A percentile compares a stretch with the other conserved stretches of the same genome.
Evolutionary conservation across 1,140 invertebrate genomes (phyloP).

Genomic region (Pseudomyrmex sp.): DNA sequence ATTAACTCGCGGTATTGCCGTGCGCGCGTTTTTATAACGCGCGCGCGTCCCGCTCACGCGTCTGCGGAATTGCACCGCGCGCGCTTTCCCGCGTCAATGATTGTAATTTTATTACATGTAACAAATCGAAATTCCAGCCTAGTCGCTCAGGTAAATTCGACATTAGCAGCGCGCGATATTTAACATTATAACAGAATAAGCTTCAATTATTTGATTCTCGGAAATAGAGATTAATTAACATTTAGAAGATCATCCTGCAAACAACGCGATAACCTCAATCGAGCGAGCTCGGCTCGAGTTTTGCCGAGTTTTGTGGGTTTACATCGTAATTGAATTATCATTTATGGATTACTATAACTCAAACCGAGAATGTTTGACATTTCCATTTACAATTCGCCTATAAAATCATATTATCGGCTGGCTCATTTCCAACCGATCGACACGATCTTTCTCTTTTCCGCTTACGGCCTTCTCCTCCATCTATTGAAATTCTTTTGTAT

Average conservation of each 20-base stretch:
- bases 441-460: neutral
- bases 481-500: neutral
- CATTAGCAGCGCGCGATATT: slow-evolving; percentile 45
- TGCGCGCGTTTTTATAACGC: slow-evolving; percentile 54
- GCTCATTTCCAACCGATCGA: slow-evolving; percentile 6
- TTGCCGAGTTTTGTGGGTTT: slow-evolving; percentile 23
- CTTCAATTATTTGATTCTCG: slow-evolving; percentile 22
- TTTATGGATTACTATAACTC: slow-evolving; percentile 15
- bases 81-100: slow-evolving; percentile 32
- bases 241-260: slow-evolving; percentile 34
- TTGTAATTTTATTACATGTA: slow-evolving; percentile 60
- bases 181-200: slow-evolving; percentile 23
- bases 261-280: slow-evolving; percentile 2
- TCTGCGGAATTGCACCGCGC: slow-evolving; percentile 30
- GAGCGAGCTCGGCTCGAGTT: neutral
- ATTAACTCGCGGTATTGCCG: slow-evolving; percentile 59
- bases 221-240: slow-evolving; percentile 52
- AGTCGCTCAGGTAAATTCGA: slow-evolving; percentile 46
- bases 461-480: neutral
- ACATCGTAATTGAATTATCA: slow-evolving; percentile 45
- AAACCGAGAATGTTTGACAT: neutral
- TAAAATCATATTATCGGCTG: neutral
- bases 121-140: slow-evolving; percentile 53
- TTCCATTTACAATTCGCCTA: neutral
- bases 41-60: slow-evolving; percentile 39